Evolutionary conservation across 2,113 vertebrate genomes (phyloP).

Genomic region (Cavia aperea): DNA sequence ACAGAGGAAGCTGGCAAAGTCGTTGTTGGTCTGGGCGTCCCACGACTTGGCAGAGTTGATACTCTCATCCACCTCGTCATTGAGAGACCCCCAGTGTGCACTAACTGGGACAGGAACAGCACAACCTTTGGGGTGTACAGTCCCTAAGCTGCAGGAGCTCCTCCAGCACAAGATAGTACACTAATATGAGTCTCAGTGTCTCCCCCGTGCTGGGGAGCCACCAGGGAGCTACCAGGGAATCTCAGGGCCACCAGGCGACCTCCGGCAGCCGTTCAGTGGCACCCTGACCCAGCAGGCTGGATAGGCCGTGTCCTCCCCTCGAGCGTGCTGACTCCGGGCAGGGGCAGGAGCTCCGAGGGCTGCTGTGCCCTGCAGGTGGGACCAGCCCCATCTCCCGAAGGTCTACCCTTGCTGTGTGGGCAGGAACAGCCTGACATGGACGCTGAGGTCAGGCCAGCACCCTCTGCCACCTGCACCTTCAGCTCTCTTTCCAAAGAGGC

Average conservation of each 20-base stretch:
- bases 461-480: not conserved
- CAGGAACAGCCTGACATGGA: not conserved
- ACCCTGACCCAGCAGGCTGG: not conserved
- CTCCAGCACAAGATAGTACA: no score
- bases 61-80: not conserved
- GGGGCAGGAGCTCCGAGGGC: not conserved
- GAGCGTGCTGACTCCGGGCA: not conserved
- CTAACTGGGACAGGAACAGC: not conserved
- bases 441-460: not conserved
- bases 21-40: not conserved
- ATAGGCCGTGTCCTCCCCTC: not conserved
- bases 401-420: not conserved
- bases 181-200: not conserved
- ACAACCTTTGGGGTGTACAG: not conserved
- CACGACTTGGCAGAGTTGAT: not conserved
- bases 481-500: not conserved
- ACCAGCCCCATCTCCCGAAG: not conserved
- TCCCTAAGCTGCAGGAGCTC: not conserved
- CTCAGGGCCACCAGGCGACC: not conserved
- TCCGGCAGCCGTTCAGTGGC: no score
- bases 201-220: not conserved
- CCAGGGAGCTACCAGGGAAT: not conserved
- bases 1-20: not conserved
- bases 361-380: not conserved
- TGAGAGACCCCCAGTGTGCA: not conserved